Percentiles rank a stretch among this genome's conserved stretches.
These are phyloP conservation scores for Lagopus muta DNA, from an alignment of 2,113 vertebrate genomes.

Conservation along the genomic window DNA sequence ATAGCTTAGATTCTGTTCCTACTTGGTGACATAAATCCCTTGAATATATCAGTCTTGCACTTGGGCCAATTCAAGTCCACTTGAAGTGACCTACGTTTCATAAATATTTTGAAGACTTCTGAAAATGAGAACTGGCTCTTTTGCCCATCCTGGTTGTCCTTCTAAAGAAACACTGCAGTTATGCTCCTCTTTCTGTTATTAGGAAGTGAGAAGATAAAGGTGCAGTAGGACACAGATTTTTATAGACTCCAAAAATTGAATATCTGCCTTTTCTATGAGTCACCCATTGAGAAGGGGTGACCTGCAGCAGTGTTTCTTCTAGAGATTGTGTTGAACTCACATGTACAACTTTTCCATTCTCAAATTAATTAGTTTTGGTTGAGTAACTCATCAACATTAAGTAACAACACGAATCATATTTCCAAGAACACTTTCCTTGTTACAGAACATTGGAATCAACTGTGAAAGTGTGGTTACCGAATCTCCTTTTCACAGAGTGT, in stretches of 20 bases:
- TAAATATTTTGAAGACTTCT: not conserved
- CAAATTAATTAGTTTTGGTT: constrained; percentile 61
- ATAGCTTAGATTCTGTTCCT: not conserved
- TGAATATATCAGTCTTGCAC: not conserved
- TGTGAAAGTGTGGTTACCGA: constrained; percentile 23
- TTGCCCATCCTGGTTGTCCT: not conserved
- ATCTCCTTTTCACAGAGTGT: not conserved
- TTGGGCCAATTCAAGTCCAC: not conserved
- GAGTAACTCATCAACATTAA: constrained; percentile 53
- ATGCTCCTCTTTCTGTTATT: not conserved
- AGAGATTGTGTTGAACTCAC: not conserved
- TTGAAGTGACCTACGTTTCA: not conserved
- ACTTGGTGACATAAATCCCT: not conserved
- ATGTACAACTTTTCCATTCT: constrained; percentile 43
- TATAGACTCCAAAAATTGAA: not conserved
- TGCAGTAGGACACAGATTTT: not conserved
- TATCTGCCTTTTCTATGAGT: not conserved
- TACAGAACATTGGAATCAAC: constrained; percentile 48
- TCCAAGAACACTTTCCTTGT: constrained; percentile 58
- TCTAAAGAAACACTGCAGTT: not conserved
- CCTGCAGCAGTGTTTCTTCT: not conserved
- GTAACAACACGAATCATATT: constrained; percentile 58
- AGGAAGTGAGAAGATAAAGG: not conserved
- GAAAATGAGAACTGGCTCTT: not conserved
- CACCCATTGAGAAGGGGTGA: not conserved